Evolutionary conservation across 1,140 invertebrate species (phyloP).

Genomic region (Meteorus sp.): DNA sequence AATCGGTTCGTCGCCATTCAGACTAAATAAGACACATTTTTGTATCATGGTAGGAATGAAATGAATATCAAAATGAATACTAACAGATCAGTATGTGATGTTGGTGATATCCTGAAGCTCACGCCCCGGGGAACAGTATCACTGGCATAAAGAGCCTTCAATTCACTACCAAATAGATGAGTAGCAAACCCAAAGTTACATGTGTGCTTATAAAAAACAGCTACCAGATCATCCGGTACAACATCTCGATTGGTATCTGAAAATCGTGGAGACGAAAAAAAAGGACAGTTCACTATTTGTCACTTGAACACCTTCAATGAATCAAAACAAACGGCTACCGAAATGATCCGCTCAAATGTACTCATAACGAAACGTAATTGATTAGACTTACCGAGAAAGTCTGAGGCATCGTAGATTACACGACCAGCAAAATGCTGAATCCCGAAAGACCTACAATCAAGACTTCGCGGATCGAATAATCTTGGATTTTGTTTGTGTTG

Average conservation of each 20-base stretch:
- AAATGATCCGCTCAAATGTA: too few species aligned
- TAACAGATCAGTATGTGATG: conserved; percentile 81
- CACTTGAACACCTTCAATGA: too few species aligned
- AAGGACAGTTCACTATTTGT: background rate
- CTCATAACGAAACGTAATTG: conserved; percentile 9
- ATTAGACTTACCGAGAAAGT: conserved; percentile 70
- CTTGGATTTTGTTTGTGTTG: conserved; percentile 80
- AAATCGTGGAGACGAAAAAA: conserved; percentile 22
- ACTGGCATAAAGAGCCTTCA: conserved; percentile 82
- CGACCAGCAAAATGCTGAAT: conserved; percentile 91
- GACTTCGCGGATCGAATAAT: conserved; percentile 73
- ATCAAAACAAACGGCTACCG: too few species aligned
- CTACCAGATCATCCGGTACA: conserved; percentile 87
- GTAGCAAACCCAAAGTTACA: conserved; percentile 96
- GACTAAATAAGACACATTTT: conserved; percentile 48
- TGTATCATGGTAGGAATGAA: background rate
- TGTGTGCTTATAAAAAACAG: conserved; percentile 88
- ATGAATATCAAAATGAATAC: conserved; percentile 34
- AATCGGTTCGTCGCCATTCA: conserved; percentile 85
- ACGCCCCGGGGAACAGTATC: conserved; percentile 81
- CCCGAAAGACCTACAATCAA: conserved; percentile 80
- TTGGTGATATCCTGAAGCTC: conserved; percentile 89
- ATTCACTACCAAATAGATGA: conserved; percentile 89
- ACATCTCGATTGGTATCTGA: conserved; percentile 88
- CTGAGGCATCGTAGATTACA: conserved; percentile 85